These are phyloP conservation scores for Eulacestoma nigropectus DNA, from an alignment of 2,113 vertebrate species.

Conservation along the genomic window DNA sequence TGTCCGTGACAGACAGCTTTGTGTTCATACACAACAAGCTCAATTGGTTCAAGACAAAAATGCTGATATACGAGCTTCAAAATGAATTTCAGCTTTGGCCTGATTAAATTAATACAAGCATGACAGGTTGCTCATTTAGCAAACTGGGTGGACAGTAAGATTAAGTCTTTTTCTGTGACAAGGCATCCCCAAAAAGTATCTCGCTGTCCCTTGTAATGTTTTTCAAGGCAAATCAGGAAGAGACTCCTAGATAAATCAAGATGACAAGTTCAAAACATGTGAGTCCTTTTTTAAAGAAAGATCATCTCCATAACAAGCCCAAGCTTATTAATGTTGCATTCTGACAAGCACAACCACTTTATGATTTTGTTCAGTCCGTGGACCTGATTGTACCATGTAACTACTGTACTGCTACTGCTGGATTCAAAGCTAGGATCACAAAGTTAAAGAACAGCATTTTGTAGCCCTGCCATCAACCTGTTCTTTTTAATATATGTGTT, in stretches of 20 bases:
- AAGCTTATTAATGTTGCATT: conserved; percentile 40
- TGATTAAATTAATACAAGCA: conserved; percentile 22
- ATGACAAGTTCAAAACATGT: conserved; percentile 33
- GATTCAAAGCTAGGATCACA: neutral
- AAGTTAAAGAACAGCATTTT: neutral
- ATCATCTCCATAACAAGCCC: neutral
- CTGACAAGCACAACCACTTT: conserved; percentile 28
- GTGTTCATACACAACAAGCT: conserved; percentile 2
- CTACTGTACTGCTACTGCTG: neutral
- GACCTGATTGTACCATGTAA: neutral
- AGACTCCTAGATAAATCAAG: conserved; percentile 35
- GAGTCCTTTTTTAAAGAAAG: neutral
- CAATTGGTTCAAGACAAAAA: neutral
- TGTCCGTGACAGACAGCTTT: neutral
- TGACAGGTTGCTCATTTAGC: conserved; percentile 10
- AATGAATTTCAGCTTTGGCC: conserved; percentile 14
- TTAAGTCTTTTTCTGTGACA: neutral
- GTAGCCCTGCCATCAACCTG: neutral
- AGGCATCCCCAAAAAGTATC: neutral
- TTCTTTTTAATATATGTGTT: conserved; percentile 17
- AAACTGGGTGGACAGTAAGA: neutral
- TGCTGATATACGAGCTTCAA: neutral
- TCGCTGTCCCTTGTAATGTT: neutral
- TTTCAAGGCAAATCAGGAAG: conserved; percentile 30
- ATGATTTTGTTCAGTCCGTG: neutral